These are phyloP conservation scores for Falco cherrug DNA, from an alignment of 2,797 vertebrate species.

Conservation along the genomic window DNA sequence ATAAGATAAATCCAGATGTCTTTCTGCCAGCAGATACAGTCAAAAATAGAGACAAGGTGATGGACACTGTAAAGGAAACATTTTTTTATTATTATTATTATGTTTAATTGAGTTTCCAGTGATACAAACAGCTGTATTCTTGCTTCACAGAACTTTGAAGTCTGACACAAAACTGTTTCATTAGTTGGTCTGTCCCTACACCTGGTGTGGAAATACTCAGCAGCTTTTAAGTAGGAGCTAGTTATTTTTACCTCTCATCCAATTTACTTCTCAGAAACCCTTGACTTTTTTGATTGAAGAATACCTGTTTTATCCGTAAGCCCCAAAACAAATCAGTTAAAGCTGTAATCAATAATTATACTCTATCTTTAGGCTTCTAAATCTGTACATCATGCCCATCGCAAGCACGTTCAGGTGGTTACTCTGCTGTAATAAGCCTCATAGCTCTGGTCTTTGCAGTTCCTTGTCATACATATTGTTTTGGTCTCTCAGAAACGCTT, in stretches of 20 bases:
- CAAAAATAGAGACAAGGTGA: background rate
- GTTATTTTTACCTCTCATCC: background rate
- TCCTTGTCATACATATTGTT: background rate
- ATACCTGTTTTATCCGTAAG: background rate
- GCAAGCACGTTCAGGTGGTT: background rate
- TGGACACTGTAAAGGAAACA: background rate
- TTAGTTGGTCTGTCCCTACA: background rate
- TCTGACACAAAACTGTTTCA: background rate
- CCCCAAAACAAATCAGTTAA: background rate
- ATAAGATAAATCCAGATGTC: background rate
- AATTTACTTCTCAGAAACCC: background rate
- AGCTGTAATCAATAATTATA: background rate
- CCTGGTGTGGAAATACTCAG: background rate
- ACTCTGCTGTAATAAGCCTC: background rate
- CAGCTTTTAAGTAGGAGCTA: background rate
- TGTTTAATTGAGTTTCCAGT: background rate
- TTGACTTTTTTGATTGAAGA: background rate
- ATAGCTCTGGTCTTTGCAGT: background rate
- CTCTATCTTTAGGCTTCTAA: background rate
- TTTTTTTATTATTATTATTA: background rate
- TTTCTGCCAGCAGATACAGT: background rate
- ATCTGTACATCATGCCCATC: background rate
- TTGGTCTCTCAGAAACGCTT: background rate
- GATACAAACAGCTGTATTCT: background rate
- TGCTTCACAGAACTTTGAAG: background rate